Conservation (phyloP, 2,888 invertebrate genomes). For the Orchesella flavescens region DNA sequence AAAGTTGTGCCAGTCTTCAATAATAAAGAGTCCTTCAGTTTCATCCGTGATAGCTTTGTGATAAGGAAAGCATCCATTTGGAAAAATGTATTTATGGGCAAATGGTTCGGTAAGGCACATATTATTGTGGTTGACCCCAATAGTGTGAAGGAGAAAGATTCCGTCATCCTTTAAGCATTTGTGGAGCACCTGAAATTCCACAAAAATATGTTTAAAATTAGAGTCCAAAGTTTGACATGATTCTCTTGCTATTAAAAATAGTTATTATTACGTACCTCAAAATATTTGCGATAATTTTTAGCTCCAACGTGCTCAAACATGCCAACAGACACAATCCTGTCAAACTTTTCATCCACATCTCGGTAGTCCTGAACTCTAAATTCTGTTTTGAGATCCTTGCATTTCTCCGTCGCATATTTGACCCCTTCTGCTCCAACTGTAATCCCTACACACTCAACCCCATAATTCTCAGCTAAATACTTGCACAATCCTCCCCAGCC, state of each 20-base stretch:
- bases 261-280: background rate
- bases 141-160: conserved; percentile 65
- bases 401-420: background rate
- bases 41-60: conserved; percentile 1
- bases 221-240: background rate
- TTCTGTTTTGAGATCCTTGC: conserved; percentile 20
- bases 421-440: background rate
- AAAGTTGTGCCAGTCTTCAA: conserved; percentile 48
- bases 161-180: conserved; percentile 64
- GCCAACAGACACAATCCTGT: conserved; percentile 60
- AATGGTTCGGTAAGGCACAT: conserved; percentile 13
- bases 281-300: conserved; percentile 46
- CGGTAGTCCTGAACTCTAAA: conserved; percentile 62
- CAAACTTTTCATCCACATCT: conserved; percentile 64
- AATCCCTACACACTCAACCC: background rate
- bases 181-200: conserved; percentile 19
- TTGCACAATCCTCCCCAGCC: background rate
- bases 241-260: conserved; percentile 45
- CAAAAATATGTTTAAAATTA: background rate
- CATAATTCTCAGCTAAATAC: conserved; percentile 1
- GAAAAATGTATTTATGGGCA: conserved; percentile 29
- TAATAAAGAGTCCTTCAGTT: conserved; percentile 30
- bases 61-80: conserved; percentile 24
- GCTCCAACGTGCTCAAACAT: conserved; percentile 65
- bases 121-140: conserved; percentile 40